Conservation (phyloP, 2,888 invertebrate species). For the Myopa testacea region DNA sequence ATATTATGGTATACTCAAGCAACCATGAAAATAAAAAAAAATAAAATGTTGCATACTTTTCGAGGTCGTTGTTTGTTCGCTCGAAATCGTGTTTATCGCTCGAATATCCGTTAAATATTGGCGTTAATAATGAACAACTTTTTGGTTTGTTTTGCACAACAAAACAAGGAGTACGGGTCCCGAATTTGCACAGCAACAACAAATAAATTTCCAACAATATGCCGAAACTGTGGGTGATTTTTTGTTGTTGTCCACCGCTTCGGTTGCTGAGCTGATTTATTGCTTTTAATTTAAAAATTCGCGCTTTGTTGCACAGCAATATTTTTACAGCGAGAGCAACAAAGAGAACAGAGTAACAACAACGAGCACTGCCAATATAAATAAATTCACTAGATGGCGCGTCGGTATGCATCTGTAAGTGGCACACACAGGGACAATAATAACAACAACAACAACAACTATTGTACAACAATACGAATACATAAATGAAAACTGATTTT, state of each 20-base stretch:
- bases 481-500: constrained; percentile 24
- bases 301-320: constrained; percentile 64
- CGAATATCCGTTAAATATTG: constrained; percentile 64
- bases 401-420: constrained; percentile 45
- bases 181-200: constrained; percentile 40
- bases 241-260: not conserved
- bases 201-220: constrained; percentile 36
- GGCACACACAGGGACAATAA: constrained; percentile 2
- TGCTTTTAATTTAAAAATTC: constrained; percentile 69
- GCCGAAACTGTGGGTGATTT: constrained; percentile 38
- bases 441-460: no score
- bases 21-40: not conserved
- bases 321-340: constrained; percentile 42
- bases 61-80: constrained; percentile 44
- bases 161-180: constrained; percentile 43
- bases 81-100: constrained; percentile 38
- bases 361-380: constrained; percentile 50
- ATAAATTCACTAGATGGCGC: constrained; percentile 51
- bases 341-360: constrained; percentile 18
- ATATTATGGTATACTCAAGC: no score
- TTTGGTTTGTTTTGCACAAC: constrained; percentile 18
- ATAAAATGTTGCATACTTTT: constrained; percentile 56
- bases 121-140: constrained; percentile 59
- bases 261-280: constrained; percentile 62
- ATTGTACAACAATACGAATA: not conserved